phyloP scores from a whole-genome alignment of 2,113 vertebrate genomes.

The Dipodomys spectabilis region DNA sequence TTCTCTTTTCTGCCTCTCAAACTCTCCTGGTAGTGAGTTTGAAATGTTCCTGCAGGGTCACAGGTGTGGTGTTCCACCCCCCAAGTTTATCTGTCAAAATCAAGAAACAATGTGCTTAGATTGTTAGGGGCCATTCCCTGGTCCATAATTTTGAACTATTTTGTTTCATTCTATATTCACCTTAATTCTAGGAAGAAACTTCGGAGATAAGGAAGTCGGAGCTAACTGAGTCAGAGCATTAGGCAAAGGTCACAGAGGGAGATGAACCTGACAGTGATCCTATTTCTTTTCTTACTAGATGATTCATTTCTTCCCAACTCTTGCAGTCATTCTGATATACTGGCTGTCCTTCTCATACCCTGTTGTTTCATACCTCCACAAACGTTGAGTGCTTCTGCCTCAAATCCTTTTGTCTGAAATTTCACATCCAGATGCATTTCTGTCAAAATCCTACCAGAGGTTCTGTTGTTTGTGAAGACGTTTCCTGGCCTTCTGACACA shows the following conservation, averaged over 20 bases:
- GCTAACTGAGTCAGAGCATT: neutral
- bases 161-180: conserved; percentile 8
- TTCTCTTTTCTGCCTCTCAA: neutral
- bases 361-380: neutral
- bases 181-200: neutral
- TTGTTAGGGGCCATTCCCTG: neutral
- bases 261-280: neutral
- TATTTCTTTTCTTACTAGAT: conserved; percentile 13
- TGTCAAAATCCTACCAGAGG: neutral
- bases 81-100: neutral
- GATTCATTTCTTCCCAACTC: conserved; percentile 5
- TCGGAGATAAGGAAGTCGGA: conserved; percentile 30
- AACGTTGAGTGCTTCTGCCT: neutral
- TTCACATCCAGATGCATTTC: neutral
- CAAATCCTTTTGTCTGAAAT: neutral
- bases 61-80: neutral
- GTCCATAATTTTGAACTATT: neutral
- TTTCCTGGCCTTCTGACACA: neutral
- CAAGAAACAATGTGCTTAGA: neutral
- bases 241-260: conserved; percentile 1
- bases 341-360: neutral
- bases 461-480: neutral
- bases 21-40: neutral
- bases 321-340: neutral
- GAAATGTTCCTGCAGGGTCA: neutral